Evolutionary conservation across 2,113 vertebrate genomes (phyloP), one percentile per base, ranked within the genome.

Genomic region (Gasterosteus aculeatus): DNA sequence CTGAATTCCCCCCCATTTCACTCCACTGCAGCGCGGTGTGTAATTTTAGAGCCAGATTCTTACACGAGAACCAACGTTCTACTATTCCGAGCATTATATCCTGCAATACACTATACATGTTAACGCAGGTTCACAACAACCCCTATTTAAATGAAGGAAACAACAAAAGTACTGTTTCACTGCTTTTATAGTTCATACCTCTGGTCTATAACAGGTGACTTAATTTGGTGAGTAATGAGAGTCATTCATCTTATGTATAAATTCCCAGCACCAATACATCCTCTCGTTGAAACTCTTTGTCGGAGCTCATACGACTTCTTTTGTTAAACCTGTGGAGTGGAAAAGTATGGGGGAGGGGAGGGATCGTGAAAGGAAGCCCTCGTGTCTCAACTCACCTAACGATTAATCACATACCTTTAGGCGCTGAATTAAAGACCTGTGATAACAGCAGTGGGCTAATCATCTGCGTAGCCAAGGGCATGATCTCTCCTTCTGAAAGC

Each of bases 321-420:
- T 92, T 93, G 91, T 93, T 92, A 54, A 81, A 93, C 91, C 88
- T 94, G 88, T 92, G 80, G 89, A 93, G 77, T 84, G 64, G 74
- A 77, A 87, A 84, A 77, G 69, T 77, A 75, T 77, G 88, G 83
- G 87, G 85, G 85, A 82, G 69, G 86, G 86, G 46, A 70, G 78
- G 5, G 75, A 71, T 73, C 65, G 78, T 38, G 44, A 83, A 72
- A 83, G 81, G 83, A 84, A 88, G 79, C 78, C 83, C 72, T 77
- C 74, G 60, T 66, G 66, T 89, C 84, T 92, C 90, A 91, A 88
- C 90, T 89, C 91, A 93, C 87, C 89, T 85, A 91, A 88, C 90
- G 88, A 93, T 93, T 93, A 93, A 93, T 92, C 90, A 89, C 78
- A 88, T 75, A 89, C 89, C 94, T 93, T 87, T 78, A 90, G 92